These are phyloP conservation scores for Catonia carolina DNA, from an alignment of 2,888 invertebrate genomes.

Conservation along the genomic window DNA sequence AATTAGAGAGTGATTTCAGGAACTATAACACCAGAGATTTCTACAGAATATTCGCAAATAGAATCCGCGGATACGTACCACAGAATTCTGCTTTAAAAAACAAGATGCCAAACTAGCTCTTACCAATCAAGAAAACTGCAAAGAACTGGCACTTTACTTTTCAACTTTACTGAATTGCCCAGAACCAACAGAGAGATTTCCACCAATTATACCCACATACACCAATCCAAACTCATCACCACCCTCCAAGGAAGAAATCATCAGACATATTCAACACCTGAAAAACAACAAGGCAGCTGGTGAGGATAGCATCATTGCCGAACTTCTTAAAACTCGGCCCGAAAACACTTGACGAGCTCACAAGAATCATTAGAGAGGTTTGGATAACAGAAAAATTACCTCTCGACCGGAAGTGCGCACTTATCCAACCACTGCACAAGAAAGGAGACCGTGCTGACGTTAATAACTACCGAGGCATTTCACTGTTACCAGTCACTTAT, in stretches of 20 bases:
- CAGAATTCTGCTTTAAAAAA: background rate
- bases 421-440: no score
- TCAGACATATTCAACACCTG: background rate
- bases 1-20: background rate
- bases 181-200: background rate
- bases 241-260: background rate
- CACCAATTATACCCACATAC: background rate
- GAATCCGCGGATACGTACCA: background rate
- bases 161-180: background rate
- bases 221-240: background rate
- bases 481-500: no score
- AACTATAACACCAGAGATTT: background rate
- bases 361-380: no score
- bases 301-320: no score
- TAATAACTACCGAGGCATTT: no score
- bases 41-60: background rate
- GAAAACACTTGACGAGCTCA: no score
- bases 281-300: no score
- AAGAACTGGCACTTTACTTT: background rate
- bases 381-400: no score
- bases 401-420: no score
- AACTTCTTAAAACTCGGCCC: no score
- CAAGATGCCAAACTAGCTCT: background rate
- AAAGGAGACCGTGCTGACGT: no score
- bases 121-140: background rate